Evolutionary conservation across 2,797 vertebrate genomes (phyloP).

Genomic region (Melanotaenia maccullochi): DNA sequence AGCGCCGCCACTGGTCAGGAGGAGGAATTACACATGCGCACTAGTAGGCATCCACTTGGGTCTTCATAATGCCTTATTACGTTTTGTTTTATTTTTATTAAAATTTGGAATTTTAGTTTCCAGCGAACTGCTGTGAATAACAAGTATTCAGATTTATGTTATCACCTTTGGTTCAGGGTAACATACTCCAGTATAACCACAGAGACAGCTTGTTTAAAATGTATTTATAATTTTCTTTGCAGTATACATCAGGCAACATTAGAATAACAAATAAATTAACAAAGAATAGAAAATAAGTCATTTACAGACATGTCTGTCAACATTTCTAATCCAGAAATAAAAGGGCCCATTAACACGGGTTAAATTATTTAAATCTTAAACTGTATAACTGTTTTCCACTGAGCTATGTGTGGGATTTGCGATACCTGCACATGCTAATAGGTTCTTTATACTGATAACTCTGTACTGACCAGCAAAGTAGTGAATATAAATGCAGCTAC

Average conservation of each 20-base stretch:
- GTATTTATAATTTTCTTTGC: constrained; percentile 65
- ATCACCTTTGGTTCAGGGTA: no score
- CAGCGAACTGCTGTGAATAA: no score
- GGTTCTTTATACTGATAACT: constrained; percentile 46
- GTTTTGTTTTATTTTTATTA: no score
- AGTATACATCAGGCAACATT: constrained; percentile 69
- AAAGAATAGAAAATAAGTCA: constrained; percentile 66
- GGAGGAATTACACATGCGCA: constrained; percentile 27
- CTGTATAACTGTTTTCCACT: constrained; percentile 30
- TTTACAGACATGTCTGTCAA: constrained; percentile 75
- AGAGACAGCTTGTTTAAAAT: constrained; percentile 56
- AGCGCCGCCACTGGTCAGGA: constrained; percentile 69
- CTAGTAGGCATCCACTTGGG: no score
- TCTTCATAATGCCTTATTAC: no score
- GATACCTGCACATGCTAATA: constrained; percentile 60
- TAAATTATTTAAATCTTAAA: constrained; percentile 46
- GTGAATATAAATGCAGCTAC: constrained; percentile 37
- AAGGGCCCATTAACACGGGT: constrained; percentile 56
- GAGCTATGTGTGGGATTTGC: constrained; percentile 42
- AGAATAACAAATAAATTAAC: constrained; percentile 75
- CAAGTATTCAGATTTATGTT: no score
- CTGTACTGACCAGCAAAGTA: constrained; percentile 35
- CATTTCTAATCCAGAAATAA: constrained; percentile 59
- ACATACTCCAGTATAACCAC: constrained; percentile 19
- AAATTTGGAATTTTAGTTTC: no score